These are phyloP conservation scores for Ptilodon capucinus DNA, from an alignment of 2,888 invertebrate species.

Conservation along the genomic window DNA sequence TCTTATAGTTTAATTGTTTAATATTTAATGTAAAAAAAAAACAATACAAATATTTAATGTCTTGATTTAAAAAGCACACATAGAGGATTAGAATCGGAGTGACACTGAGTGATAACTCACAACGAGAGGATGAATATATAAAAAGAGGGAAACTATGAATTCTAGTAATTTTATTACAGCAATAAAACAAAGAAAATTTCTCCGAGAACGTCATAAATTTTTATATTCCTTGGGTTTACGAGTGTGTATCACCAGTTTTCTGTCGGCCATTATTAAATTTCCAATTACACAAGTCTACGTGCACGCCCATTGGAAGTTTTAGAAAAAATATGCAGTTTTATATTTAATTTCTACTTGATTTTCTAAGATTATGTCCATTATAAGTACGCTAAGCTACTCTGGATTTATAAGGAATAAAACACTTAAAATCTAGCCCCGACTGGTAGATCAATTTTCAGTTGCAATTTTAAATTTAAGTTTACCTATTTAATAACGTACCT, in stretches of 20 bases:
- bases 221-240: slow-evolving; percentile 47
- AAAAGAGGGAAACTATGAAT: slow-evolving; percentile 34
- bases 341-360: no score
- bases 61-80: neutral
- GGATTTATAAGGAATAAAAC: no score
- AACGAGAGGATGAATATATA: slow-evolving; percentile 18
- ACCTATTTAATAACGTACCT: no score
- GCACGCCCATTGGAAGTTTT: neutral
- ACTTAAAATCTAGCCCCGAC: no score
- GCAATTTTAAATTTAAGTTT: no score
- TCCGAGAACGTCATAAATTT: slow-evolving; percentile 34
- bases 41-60: neutral
- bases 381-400: no score
- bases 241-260: slow-evolving; percentile 41
- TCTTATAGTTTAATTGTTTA: no score
- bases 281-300: slow-evolving; percentile 16
- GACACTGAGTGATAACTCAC: neutral
- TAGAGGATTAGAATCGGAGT: slow-evolving; percentile 6
- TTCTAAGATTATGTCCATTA: no score
- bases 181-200: slow-evolving; percentile 52
- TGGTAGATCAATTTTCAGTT: no score
- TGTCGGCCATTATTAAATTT: slow-evolving; percentile 28
- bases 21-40: no score
- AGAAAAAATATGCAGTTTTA: no score
- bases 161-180: slow-evolving; percentile 49